These are phyloP conservation scores for Erebia epiphron DNA, from an alignment of 2,888 invertebrate species.

Conservation along the genomic window DNA sequence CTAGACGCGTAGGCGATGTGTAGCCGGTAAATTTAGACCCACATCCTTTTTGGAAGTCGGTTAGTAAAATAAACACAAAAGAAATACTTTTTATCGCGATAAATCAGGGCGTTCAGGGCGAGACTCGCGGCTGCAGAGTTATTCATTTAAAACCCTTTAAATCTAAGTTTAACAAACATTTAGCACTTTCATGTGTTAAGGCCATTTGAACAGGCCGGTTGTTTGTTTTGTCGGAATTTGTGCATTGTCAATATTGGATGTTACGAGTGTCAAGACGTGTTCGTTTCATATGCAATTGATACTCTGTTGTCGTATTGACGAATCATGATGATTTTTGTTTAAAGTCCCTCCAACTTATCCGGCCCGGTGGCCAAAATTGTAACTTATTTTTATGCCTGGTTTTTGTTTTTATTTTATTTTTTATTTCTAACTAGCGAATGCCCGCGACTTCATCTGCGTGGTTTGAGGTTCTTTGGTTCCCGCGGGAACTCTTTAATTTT, in stretches of 20 bases:
- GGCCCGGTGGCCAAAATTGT: no score
- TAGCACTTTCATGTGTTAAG: slow-evolving; percentile 54
- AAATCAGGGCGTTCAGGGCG: no score
- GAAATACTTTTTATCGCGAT: no score
- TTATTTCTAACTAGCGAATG: no score
- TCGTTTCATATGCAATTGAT: not conserved
- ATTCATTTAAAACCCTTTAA: slow-evolving; percentile 29
- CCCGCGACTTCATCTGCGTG: no score
- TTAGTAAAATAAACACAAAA: no score
- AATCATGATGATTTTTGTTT: not conserved
- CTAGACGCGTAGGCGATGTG: not conserved
- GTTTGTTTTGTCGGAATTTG: slow-evolving; percentile 44
- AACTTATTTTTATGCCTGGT: no score
- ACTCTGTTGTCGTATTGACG: not conserved
- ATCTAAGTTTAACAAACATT: slow-evolving; percentile 50
- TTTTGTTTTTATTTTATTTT: no score
- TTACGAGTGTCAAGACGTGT: slow-evolving; percentile 1
- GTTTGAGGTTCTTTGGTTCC: no score
- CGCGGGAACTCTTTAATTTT: no score
- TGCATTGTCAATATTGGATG: slow-evolving; percentile 24
- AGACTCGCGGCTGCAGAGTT: not conserved
- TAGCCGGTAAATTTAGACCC: not conserved
- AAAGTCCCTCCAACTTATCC: not conserved
- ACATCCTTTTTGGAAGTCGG: no score
- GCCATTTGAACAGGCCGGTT: slow-evolving; percentile 49